phyloP scores from a whole-genome alignment of 2,113 vertebrate species.

The Micronycteris hirsuta region DNA sequence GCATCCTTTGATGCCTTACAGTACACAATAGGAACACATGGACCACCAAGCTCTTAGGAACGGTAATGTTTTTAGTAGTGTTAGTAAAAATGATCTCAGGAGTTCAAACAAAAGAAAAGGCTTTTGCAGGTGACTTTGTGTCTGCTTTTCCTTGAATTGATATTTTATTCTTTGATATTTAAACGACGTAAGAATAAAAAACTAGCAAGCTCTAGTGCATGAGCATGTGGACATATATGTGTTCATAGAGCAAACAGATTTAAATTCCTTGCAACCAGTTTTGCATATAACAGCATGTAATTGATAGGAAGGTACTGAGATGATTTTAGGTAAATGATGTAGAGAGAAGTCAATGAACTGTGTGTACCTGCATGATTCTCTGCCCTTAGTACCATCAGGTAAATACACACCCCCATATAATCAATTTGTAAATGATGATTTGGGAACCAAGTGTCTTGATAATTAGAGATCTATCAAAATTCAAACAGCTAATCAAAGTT shows the following conservation, averaged over 20 bases:
- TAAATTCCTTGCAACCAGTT: background rate
- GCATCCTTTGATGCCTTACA: background rate
- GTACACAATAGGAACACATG: background rate
- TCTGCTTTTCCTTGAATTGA: background rate
- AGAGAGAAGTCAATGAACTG: background rate
- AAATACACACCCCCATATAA: background rate
- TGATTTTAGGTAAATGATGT: background rate
- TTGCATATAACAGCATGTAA: background rate
- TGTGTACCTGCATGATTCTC: background rate
- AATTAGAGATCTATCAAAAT: slow-evolving; percentile 13
- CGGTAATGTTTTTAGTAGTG: background rate
- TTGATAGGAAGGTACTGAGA: background rate
- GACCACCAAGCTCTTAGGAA: background rate
- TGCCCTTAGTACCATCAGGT: background rate
- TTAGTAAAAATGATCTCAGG: background rate
- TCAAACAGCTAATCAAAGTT: background rate
- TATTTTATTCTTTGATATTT: background rate
- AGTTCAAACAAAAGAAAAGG: background rate
- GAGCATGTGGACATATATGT: background rate
- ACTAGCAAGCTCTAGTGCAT: background rate
- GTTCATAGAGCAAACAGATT: background rate
- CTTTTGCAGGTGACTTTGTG: background rate
- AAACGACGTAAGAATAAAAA: background rate
- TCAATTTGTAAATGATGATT: background rate
- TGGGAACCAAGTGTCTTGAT: background rate